Evolutionary conservation across 2,888 invertebrate species (phyloP).

Genomic region (Mythimna ferrago): DNA sequence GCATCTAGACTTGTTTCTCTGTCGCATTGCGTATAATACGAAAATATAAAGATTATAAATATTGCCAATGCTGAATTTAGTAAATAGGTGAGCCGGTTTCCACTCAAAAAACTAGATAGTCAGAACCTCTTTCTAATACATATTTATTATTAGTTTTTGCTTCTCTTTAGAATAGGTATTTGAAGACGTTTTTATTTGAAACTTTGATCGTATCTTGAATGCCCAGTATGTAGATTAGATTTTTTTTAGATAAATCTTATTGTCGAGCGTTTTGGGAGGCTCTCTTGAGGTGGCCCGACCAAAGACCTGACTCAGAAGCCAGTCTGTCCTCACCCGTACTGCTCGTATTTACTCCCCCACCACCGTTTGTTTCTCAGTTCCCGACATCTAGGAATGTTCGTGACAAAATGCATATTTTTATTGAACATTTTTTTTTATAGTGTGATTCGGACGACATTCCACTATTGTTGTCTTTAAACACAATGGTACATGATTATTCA

Average conservation of each 20-base stretch:
- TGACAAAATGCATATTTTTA: background rate
- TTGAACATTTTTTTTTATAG: background rate
- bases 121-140: background rate
- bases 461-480: background rate
- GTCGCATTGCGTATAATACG: background rate
- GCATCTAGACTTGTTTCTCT: background rate
- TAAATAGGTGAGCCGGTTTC: conserved; percentile 9
- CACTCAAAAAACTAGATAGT: background rate
- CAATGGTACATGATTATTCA: background rate
- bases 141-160: background rate
- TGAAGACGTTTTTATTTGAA: background rate
- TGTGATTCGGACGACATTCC: background rate
- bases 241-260: background rate
- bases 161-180: background rate
- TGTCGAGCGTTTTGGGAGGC: background rate
- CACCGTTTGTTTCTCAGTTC: background rate
- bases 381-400: background rate
- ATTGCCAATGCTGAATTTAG: background rate
- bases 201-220: background rate
- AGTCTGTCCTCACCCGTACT: background rate
- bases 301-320: background rate
- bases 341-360: background rate
- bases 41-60: conserved; percentile 3
- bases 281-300: background rate
- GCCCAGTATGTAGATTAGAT: conserved; percentile 1